Percentiles rank a stretch among this genome's conserved stretches.
These are phyloP conservation scores for Myotis myotis DNA, from an alignment of 2,797 vertebrate species.

Conservation along the genomic window DNA sequence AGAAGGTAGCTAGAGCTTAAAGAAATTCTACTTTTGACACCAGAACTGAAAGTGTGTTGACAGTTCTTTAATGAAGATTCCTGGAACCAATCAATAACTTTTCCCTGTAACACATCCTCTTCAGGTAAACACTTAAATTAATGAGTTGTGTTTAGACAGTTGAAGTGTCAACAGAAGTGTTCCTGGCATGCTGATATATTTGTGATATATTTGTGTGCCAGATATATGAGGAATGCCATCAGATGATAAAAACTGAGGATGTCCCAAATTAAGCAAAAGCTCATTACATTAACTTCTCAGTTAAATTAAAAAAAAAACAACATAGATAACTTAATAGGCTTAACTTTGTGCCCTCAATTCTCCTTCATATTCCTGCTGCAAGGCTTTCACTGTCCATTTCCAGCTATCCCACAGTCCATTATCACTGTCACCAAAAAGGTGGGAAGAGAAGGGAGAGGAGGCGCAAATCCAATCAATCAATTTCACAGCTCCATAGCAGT, in stretches of 20 bases:
- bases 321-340: neutral
- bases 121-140: constrained; percentile 50
- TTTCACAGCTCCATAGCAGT: neutral
- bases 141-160: constrained; percentile 11
- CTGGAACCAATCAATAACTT: constrained; percentile 40
- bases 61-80: constrained; percentile 56
- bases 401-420: constrained; percentile 34
- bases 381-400: constrained; percentile 6
- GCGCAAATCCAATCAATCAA: neutral
- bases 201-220: neutral
- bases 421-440: neutral
- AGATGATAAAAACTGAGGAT: neutral
- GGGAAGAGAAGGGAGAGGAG: neutral
- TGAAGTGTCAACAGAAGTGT: neutral
- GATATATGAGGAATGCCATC: neutral
- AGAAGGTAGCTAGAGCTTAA: neutral
- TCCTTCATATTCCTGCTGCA: neutral
- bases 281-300: neutral
- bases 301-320: neutral
- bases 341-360: neutral
- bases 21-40: constrained; percentile 36
- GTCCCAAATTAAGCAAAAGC: constrained; percentile 3
- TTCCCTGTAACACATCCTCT: neutral
- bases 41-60: constrained; percentile 10
- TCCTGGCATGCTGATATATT: neutral